Base-by-base conservation (phyloP, 2,797 vertebrate species). In the Nothura maculosa region DNA sequence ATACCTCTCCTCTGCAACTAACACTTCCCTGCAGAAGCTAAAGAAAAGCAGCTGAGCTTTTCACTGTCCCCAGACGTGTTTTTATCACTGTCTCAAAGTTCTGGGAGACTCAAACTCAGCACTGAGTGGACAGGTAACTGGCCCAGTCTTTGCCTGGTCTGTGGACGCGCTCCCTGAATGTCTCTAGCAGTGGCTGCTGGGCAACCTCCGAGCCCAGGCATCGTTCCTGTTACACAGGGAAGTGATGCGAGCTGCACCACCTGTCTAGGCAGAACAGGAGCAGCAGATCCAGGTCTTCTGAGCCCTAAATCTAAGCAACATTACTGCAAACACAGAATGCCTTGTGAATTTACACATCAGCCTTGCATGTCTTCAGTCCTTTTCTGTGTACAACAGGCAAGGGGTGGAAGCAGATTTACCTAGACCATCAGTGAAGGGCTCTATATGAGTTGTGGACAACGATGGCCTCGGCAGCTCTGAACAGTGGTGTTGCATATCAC, bases 261-360 rank as follows among this genome's bases (percentile, higher is more conserved):
- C 50, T 78, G 7, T 0, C 14, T 55, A 47, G 12, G 55, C n/a
- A 63, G 60, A 70, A 78, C 48, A 40, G 20, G 11, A 78, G 76
- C 62, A 69, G 62, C 54, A 79, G 83, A 86, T 58, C 13, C 15
- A 61, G 30, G 40, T 83, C 61, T 82, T 83, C 9, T 57, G 63
- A 69, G 81, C 34, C 70, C 32, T 91, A 55, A 52, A 69, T 90
- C 16, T 76, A 81, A 81, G 50, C 60, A 75, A 60, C 47, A 62
- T 34, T 76, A 63, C 76, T 76, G 17, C 62, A 72, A 86, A 58
- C 30, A 79, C 66, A 54, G 45, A 90, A 63, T 20, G 70, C 70
- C 70, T 90, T 12, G 27, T 72, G 17, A 92, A 78, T 91, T 82
- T 75, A 64, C 62, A 30, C 54, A 32, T 48, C 62, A 64, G 40